Conservation (phyloP, 2,888 invertebrate species). For the Tridacna crocea region DNA sequence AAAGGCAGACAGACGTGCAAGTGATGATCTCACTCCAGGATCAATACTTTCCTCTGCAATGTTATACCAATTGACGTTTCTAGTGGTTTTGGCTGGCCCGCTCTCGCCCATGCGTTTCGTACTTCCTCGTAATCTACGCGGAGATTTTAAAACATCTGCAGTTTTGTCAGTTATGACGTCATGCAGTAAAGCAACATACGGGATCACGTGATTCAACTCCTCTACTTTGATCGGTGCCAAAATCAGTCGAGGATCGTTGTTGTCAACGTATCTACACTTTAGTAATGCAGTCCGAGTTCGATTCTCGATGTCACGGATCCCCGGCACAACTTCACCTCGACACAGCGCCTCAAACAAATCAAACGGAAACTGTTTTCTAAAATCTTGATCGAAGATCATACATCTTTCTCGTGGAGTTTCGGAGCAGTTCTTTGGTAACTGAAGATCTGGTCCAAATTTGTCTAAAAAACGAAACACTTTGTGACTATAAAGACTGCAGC, state of each 20-base stretch:
- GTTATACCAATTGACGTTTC: not conserved
- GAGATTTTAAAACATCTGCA: not conserved
- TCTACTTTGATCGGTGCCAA: slow-evolving; percentile 10
- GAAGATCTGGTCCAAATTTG: not conserved
- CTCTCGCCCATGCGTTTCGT: not conserved
- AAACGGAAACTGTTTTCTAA: not conserved
- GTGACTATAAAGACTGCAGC: not conserved
- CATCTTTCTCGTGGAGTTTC: not conserved
- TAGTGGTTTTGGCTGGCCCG: not conserved
- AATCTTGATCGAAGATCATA: not conserved
- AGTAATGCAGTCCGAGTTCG: not conserved
- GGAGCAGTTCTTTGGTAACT: not conserved
- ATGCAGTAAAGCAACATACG: not conserved
- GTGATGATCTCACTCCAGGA: not conserved
- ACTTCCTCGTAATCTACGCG: not conserved
- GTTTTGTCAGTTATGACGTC: not conserved
- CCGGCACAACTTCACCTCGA: not conserved
- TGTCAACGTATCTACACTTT: slow-evolving; percentile 4
- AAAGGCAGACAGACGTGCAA: not conserved
- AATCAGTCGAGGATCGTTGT: slow-evolving; percentile 6
- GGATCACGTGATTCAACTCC: not conserved
- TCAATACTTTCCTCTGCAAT: not conserved
- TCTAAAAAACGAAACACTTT: not conserved
- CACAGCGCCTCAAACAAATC: not conserved
- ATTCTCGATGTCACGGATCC: not conserved